phyloP scores from a whole-genome alignment of 2,888 invertebrate species.

The Rhagonycha fulva region DNA sequence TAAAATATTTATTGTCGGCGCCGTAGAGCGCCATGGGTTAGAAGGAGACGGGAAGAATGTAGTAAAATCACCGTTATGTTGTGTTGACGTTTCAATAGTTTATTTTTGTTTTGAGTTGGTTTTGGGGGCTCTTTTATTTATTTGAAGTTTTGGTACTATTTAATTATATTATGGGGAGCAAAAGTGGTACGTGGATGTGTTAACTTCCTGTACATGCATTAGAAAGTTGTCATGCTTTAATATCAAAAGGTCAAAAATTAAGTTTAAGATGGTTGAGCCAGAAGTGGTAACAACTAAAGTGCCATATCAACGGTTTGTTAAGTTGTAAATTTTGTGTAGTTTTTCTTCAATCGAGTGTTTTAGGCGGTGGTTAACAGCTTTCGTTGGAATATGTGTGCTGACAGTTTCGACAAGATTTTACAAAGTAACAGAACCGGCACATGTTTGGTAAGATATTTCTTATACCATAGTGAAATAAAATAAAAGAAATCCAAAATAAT shows the following conservation, averaged over 20 bases:
- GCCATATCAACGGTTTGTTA: neutral
- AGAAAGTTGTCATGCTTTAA: neutral
- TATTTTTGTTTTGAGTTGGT: neutral
- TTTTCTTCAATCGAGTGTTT: conserved; percentile 19
- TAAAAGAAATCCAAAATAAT: too few relatives aligned
- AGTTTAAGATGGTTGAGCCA: neutral
- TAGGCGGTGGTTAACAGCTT: conserved; percentile 67
- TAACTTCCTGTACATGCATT: neutral
- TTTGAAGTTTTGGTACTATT: neutral
- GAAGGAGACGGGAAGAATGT: neutral
- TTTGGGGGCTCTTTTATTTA: neutral
- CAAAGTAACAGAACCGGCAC: conserved; percentile 88
- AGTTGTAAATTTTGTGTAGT: neutral
- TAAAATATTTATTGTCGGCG: neutral
- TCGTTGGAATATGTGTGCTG: conserved; percentile 66
- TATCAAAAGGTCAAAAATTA: neutral
- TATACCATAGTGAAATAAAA: too few relatives aligned
- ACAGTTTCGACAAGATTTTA: conserved; percentile 82
- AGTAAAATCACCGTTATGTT: neutral
- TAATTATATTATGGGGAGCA: neutral
- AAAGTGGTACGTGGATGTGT: neutral
- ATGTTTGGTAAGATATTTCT: conserved; percentile 82
- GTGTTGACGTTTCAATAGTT: neutral
- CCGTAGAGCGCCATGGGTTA: neutral
- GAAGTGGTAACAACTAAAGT: neutral